Conservation (phyloP, 2,797 vertebrate genomes). For the Gallinago solitaria region DNA sequence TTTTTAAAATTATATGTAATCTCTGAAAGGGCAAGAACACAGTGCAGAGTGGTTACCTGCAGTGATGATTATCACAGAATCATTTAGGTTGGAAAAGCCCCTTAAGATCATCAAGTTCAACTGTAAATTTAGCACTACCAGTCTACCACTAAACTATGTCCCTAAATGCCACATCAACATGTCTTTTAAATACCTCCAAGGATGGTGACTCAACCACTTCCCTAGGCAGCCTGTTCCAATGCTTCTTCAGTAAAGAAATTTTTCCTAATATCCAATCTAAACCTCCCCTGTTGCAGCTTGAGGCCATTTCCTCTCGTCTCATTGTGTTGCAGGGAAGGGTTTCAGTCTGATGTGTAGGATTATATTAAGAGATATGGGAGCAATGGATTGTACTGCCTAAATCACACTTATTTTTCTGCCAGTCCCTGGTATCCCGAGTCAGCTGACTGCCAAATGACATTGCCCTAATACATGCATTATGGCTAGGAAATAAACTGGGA, state of each 20-base stretch:
- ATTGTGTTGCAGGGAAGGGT: rapidly evolving
- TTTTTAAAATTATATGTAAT: neutral
- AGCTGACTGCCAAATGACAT: neutral
- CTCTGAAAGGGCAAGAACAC: neutral
- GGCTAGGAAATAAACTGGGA: neutral
- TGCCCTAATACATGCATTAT: neutral
- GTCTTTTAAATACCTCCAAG: neutral
- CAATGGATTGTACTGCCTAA: neutral
- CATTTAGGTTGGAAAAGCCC: neutral
- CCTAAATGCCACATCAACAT: neutral
- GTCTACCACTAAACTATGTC: neutral
- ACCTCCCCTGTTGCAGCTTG: neutral
- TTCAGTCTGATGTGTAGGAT: neutral
- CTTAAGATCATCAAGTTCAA: neutral
- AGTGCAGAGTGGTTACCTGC: neutral
- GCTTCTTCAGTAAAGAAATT: neutral
- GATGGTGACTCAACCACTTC: neutral
- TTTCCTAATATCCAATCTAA: neutral
- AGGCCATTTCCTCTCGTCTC: neutral
- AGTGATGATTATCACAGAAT: neutral
- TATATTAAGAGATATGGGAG: neutral
- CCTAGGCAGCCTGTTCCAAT: neutral
- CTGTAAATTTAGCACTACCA: neutral
- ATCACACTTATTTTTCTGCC: neutral
- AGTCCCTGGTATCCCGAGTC: neutral